Evolutionary conservation across 2,797 vertebrate genomes (phyloP), one percentile per base, ranked within the genome.

Genomic region (Mycteria americana): DNA sequence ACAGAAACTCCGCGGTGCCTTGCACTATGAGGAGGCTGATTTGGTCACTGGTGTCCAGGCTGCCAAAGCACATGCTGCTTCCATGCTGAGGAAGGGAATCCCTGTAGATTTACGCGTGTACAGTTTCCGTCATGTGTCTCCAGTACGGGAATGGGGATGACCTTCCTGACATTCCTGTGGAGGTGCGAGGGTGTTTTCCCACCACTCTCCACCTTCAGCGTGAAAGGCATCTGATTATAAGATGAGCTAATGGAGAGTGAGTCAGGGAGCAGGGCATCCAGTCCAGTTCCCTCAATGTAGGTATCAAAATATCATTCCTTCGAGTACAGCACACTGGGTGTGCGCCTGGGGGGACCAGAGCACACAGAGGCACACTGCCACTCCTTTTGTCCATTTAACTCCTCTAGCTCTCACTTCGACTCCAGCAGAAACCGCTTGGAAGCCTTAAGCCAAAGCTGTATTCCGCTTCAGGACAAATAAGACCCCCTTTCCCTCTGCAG

Each of bases 271-370:
- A 77, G 27, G 9, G 39, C 54, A 41, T 11, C 19, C 14, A 41
- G 21, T 17, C 89, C 37, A n/a, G 13, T 45, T 77, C 18, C 27
- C 37, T 50, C 15, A 10, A 0, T 3, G 18, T 7, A 81, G 30
- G 17, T 43, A 69, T 25, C 18, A 41, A 69, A 77, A 59, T 41
- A 63, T 8, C 35, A 31, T 56, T 59, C 51, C 24, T 59, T 69
- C 4, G 6, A 75, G 50, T 35, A 45, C 5, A 25, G 13, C 3
- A 39, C 6, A 2, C 7, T 18, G 43, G 5, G 5, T 27, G 22
- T 76, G 24, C 2, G 1, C 27, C 27, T 3, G 4, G 11, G 7
- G 3, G 5, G 3, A 73, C 19, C 3, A 0, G 33, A 27, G 10
- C 10, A 18, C 10, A 41, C 2, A 3, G 33, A 48, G 17, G n/a